Evolutionary conservation across 2,888 invertebrate species (phyloP).

Genomic region (Pyrrhosoma nymphula): DNA sequence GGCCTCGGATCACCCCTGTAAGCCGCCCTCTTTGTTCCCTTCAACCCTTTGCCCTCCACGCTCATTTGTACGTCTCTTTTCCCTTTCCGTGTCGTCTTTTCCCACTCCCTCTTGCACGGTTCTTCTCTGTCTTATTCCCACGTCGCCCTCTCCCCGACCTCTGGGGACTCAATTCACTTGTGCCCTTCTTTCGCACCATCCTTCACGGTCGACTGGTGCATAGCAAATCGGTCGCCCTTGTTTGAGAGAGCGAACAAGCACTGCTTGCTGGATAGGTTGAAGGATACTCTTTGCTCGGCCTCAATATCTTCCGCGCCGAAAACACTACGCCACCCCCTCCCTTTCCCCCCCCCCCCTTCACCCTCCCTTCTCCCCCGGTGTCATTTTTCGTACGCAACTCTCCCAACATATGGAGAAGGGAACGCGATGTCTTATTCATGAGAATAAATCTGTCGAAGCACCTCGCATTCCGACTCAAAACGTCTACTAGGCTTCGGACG

Average conservation of each 20-base stretch:
- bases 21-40: not conserved
- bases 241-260: not conserved
- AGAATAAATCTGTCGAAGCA: not conserved
- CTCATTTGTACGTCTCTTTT: not conserved
- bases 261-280: not conserved
- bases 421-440: not conserved
- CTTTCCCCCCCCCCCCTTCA: too few relatives aligned
- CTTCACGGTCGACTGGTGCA: conserved; percentile 31
- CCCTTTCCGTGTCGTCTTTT: not conserved
- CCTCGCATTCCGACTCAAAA: not conserved
- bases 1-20: too few relatives aligned
- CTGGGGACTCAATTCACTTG: not conserved
- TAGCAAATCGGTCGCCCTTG: conserved; percentile 24
- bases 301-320: conserved; percentile 26
- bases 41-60: not conserved
- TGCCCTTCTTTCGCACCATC: not conserved
- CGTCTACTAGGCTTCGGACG: not conserved
- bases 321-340: not conserved
- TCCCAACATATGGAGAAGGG: not conserved
- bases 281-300: not conserved
- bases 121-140: not conserved
- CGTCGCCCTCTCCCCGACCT: not conserved
- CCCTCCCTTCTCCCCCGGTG: too few relatives aligned
- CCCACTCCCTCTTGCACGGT: not conserved
- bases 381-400: not conserved